Percentiles rank a stretch among this genome's conserved stretches.
These are phyloP conservation scores for Sabatieria punctata DNA, from an alignment of 2,888 invertebrate species.

Conservation along the genomic window DNA sequence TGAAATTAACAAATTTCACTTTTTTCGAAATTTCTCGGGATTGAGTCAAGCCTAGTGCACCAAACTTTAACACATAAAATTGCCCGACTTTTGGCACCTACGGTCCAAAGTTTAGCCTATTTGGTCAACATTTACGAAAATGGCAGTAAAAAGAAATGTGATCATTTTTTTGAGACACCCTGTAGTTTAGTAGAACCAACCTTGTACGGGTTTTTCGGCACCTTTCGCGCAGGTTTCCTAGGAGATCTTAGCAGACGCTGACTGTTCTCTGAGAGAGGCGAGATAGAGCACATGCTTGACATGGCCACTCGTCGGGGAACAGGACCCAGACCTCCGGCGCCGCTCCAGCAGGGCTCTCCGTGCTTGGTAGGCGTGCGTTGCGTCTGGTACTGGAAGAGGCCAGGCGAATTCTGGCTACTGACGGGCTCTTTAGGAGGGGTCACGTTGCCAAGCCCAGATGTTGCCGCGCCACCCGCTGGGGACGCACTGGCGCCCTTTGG, in stretches of 20 bases:
- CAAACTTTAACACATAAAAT: no score
- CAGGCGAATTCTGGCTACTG: background rate
- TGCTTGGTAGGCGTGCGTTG: conserved; percentile 18
- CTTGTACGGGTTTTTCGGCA: conserved; percentile 95
- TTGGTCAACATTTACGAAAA: no score
- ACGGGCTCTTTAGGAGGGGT: background rate
- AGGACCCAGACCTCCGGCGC: background rate
- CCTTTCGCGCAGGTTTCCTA: conserved; percentile 90
- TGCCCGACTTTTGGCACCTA: no score
- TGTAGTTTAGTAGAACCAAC: no score
- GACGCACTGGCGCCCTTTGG: background rate
- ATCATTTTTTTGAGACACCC: no score
- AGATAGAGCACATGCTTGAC: conserved; percentile 61
- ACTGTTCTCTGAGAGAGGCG: conserved; percentile 84
- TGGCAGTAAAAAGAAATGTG: no score
- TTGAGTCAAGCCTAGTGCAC: no score
- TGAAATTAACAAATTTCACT: no score
- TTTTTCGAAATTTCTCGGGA: no score
- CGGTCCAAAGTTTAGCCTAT: no score
- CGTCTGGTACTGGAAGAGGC: conserved; percentile 16
- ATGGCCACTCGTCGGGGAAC: conserved; percentile 6
- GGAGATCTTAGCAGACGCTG: conserved; percentile 84
- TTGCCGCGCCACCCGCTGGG: background rate
- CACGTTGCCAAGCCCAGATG: background rate
- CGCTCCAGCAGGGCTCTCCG: conserved; percentile 1